Evolutionary conservation across 2,888 invertebrate species (phyloP).

Genomic region (Drosophila planitibia): DNA sequence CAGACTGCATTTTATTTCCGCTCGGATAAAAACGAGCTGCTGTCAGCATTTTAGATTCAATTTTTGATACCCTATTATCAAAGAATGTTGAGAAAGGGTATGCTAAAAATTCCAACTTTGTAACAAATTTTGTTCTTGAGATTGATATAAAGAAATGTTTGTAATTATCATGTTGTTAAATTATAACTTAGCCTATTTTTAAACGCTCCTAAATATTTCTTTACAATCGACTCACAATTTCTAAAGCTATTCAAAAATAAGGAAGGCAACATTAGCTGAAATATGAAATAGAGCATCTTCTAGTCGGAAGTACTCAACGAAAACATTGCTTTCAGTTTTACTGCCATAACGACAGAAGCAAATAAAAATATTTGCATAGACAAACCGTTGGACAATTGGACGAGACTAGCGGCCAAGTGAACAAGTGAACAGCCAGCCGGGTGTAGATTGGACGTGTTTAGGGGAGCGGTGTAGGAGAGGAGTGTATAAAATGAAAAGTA

Average conservation of each 20-base stretch:
- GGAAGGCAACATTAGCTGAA: not conserved
- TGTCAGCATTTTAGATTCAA: constrained; percentile 40
- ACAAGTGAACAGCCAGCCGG: constrained; percentile 28
- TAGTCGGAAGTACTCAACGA: not conserved
- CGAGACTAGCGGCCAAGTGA: constrained; percentile 68
- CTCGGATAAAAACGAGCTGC: constrained; percentile 31
- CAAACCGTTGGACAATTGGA: constrained; percentile 72
- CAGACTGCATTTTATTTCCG: constrained; percentile 33
- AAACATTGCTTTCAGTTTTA: constrained; percentile 33
- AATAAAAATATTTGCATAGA: constrained; percentile 83
- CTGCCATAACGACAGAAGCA: constrained; percentile 63
- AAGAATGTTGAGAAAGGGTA: not conserved
- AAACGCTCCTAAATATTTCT: too few species aligned
- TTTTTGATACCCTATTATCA: constrained; percentile 10
- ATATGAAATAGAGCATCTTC: constrained; percentile 6
- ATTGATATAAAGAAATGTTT: not conserved
- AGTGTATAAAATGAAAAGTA: constrained; percentile 77
- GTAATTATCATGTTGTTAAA: not conserved
- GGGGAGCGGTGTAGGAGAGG: constrained; percentile 6
- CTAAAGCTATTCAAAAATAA: not conserved
- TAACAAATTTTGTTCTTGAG: not conserved
- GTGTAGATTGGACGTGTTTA: constrained; percentile 28
- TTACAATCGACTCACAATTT: not conserved
- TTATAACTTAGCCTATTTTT: not conserved
- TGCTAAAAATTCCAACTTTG: not conserved